phyloP scores from a whole-genome alignment of 2,888 invertebrate genomes.

The Amiota communis region DNA sequence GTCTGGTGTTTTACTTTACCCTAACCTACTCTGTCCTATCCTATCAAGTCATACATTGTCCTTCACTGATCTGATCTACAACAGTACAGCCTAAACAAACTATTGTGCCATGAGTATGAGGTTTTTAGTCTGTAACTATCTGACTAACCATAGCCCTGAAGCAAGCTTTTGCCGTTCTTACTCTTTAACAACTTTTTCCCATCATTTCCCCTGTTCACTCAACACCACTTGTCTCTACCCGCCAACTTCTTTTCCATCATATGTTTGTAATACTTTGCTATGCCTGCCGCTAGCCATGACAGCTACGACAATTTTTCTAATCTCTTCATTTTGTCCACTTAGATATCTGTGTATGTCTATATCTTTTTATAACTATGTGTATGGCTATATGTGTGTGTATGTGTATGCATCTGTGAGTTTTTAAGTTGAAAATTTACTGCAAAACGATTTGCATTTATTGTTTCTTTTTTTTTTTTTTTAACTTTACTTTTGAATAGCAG shows the following conservation, averaged over 20 bases:
- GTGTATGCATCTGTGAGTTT: not conserved
- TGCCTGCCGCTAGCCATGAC: slow-evolving; percentile 20
- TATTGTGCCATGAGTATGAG: too few species aligned
- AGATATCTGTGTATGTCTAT: not conserved
- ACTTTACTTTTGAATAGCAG: slow-evolving; percentile 30
- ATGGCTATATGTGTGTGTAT: not conserved
- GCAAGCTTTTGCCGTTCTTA: too few species aligned
- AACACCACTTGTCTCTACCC: not conserved
- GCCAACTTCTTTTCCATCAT: not conserved
- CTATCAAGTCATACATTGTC: too few species aligned
- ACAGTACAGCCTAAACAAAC: too few species aligned
- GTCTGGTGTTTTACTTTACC: not conserved
- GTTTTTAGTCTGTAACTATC: too few species aligned
- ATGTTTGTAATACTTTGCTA: not conserved
- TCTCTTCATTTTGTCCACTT: slow-evolving; percentile 58
- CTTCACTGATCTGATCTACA: too few species aligned
- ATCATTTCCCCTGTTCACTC: not conserved
- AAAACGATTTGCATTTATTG: slow-evolving; percentile 19
- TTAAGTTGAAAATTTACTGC: slow-evolving; percentile 21
- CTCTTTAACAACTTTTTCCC: not conserved
- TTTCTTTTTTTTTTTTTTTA: slow-evolving; percentile 35
- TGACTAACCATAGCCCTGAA: too few species aligned
- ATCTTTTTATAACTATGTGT: not conserved
- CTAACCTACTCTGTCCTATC: too few species aligned
- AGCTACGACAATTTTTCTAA: slow-evolving; percentile 59